Percentiles rank a stretch among this genome's conserved stretches.
Conservation (phyloP, 2,888 invertebrate genomes). For the Drosophila atroscutellata region DNA sequence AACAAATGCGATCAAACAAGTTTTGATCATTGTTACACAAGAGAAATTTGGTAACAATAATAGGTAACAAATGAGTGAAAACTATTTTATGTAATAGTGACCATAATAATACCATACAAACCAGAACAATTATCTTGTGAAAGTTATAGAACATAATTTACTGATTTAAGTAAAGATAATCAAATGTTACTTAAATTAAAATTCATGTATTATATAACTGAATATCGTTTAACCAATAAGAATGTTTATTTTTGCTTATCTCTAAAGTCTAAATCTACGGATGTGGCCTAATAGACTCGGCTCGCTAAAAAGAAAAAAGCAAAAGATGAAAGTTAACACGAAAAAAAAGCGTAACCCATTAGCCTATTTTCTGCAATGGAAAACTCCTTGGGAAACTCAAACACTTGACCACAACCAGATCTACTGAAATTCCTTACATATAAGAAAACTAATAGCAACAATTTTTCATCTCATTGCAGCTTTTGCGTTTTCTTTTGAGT, state of each 20-base stretch:
- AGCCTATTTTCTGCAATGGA: constrained; percentile 10
- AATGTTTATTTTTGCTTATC: background rate
- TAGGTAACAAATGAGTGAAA: constrained; percentile 37
- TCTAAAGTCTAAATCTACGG: background rate
- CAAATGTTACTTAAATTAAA: background rate
- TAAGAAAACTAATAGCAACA: constrained; percentile 36
- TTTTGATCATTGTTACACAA: constrained; percentile 54
- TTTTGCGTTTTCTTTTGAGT: constrained; percentile 74
- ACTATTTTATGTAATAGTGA: constrained; percentile 10
- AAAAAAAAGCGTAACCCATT: background rate
- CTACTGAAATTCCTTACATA: constrained; percentile 25
- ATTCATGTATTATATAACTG: background rate
- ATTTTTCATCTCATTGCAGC: constrained; percentile 60
- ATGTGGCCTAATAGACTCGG: background rate
- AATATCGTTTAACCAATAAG: background rate
- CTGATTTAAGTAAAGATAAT: background rate
- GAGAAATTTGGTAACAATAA: constrained; percentile 68
- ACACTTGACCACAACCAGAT: constrained; percentile 11
- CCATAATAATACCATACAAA: background rate
- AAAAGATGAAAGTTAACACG: background rate
- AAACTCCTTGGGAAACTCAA: constrained; percentile 1
- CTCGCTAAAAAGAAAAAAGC: background rate
- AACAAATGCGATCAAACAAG: constrained; percentile 39
- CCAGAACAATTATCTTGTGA: background rate
- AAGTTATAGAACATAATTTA: background rate